phyloP scores from a whole-genome alignment of 2,888 invertebrate genomes.

The Acanthacorydalis orientalis region DNA sequence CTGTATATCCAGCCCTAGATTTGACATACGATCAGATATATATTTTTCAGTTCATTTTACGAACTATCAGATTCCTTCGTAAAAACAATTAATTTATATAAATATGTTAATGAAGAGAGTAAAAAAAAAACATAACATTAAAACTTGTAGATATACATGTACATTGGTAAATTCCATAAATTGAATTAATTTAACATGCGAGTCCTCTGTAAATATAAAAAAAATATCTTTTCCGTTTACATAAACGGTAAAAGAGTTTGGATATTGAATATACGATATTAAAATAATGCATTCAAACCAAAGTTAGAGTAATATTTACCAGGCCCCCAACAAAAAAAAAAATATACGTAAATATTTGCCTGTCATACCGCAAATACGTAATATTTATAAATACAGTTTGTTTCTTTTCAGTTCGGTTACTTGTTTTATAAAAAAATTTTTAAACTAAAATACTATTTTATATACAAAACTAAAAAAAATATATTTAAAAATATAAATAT shows the following conservation, averaged over 20 bases:
- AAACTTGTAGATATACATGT: too few relatives aligned
- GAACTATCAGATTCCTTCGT: too few relatives aligned
- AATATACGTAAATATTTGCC: background rate
- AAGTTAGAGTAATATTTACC: constrained; percentile 5
- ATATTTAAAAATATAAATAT: background rate
- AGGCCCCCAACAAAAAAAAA: background rate
- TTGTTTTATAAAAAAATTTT: background rate
- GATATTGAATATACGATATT: constrained; percentile 7
- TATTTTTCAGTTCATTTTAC: too few relatives aligned
- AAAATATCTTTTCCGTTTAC: background rate
- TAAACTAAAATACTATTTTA: background rate
- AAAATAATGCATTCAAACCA: constrained; percentile 6
- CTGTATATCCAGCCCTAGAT: too few relatives aligned
- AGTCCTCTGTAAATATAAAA: background rate
- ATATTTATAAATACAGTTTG: background rate
- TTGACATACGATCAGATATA: too few relatives aligned
- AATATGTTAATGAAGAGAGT: too few relatives aligned
- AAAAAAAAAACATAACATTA: too few relatives aligned
- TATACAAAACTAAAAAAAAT: background rate
- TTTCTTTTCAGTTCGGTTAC: background rate
- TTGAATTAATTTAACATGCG: background rate
- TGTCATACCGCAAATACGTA: background rate
- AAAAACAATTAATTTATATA: too few relatives aligned
- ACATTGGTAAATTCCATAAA: too few relatives aligned
- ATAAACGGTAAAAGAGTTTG: constrained; percentile 3